These are phyloP conservation scores for Buceros bicornis DNA, from an alignment of 2,797 vertebrate genomes.

Conservation along the genomic window DNA sequence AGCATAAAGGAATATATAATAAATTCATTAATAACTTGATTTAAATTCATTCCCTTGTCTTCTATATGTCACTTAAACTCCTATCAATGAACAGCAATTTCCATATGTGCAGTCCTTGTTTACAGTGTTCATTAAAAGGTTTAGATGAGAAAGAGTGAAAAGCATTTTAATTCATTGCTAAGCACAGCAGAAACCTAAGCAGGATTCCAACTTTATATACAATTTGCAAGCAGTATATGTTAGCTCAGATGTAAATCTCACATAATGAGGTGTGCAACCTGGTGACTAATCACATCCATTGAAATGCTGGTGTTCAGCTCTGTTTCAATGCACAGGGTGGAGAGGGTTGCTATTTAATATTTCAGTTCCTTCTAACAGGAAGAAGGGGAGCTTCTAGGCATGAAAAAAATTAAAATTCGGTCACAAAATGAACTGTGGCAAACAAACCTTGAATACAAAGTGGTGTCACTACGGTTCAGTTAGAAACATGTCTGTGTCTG, in stretches of 20 bases:
- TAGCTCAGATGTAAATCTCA: slow-evolving; percentile 37
- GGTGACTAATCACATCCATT: slow-evolving; percentile 6
- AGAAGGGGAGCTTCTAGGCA: background rate
- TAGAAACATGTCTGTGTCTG: background rate
- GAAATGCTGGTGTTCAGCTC: background rate
- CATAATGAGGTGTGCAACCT: slow-evolving; percentile 29
- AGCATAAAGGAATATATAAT: background rate
- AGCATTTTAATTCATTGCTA: slow-evolving; percentile 43
- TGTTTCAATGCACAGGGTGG: background rate
- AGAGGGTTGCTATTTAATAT: background rate
- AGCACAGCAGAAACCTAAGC: slow-evolving; percentile 52
- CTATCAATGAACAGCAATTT: background rate
- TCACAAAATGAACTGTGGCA: slow-evolving; percentile 12
- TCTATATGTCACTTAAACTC: background rate
- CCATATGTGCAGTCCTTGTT: slow-evolving; percentile 10
- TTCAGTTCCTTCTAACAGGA: background rate
- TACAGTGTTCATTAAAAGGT: background rate
- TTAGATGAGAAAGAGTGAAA: background rate
- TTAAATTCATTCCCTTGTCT: background rate
- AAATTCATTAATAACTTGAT: background rate
- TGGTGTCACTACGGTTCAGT: background rate
- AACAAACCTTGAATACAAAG: background rate
- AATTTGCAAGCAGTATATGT: background rate
- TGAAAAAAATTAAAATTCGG: background rate
- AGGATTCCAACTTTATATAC: slow-evolving; percentile 43